Conservation (phyloP, 1,140 invertebrate genomes). For the Anastatus disparis region DNA sequence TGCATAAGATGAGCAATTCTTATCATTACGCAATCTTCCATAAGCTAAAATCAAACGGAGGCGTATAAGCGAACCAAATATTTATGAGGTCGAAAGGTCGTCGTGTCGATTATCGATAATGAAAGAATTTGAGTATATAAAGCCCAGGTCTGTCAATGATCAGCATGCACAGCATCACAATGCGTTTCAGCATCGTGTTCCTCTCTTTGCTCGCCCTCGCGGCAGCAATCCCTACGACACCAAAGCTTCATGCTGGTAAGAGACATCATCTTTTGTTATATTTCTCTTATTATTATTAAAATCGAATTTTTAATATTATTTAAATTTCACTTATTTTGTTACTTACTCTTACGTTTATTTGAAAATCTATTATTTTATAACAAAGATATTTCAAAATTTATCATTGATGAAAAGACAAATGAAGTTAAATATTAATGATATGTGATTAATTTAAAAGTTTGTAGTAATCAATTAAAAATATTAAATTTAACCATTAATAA, state of each 20-base stretch:
- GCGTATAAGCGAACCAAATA: not conserved
- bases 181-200: conserved; percentile 59
- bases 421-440: too few species aligned
- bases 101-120: conserved; percentile 47
- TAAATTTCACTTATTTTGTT: too few species aligned
- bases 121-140: conserved; percentile 65
- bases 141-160: conserved; percentile 44
- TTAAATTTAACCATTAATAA: too few species aligned
- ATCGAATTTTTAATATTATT: too few species aligned
- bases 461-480: too few species aligned
- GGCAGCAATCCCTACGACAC: conserved; percentile 50
- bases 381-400: too few species aligned
- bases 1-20: not conserved
- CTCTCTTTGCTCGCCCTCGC: conserved; percentile 59
- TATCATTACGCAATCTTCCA: conserved; percentile 24
- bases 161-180: conserved; percentile 57
- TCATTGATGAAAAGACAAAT: too few species aligned
- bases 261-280: not conserved
- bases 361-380: too few species aligned
- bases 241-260: conserved; percentile 60
- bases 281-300: too few species aligned
- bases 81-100: conserved; percentile 17
- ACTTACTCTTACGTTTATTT: too few species aligned
- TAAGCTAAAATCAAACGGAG: not conserved
- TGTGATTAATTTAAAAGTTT: too few species aligned